phyloP scores from a whole-genome alignment of 1,140 invertebrate genomes.

The Drosophila kanapiae region DNA sequence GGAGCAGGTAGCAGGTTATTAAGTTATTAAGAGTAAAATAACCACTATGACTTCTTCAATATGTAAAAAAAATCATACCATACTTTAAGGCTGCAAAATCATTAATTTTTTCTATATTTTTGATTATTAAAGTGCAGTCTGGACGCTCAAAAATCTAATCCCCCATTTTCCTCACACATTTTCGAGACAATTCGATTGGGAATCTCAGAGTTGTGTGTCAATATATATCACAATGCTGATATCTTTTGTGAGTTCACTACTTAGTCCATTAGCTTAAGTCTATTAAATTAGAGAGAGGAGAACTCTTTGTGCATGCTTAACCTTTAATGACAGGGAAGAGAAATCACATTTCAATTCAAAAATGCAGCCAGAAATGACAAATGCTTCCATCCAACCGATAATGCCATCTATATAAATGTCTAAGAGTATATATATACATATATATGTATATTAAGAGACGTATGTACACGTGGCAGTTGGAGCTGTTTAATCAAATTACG shows the following conservation, averaged over 20 bases:
- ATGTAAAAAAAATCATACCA: not conserved
- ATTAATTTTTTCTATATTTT: not conserved
- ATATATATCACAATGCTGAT: constrained; percentile 5
- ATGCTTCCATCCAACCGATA: constrained; percentile 56
- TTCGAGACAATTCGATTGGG: not conserved
- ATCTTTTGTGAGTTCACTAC: not conserved
- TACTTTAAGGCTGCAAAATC: not conserved
- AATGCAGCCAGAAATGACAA: constrained; percentile 53
- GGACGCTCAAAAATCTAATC: not conserved
- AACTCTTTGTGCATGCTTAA: not conserved
- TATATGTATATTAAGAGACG: too few relatives aligned
- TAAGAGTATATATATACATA: constrained; percentile 1
- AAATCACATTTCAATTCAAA: constrained; percentile 7
- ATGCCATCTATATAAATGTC: constrained; percentile 20
- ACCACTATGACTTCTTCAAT: too few relatives aligned
- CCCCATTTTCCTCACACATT: too few relatives aligned
- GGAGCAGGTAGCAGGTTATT: too few relatives aligned
- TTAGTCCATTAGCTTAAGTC: constrained; percentile 56
- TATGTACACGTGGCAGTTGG: constrained; percentile 31
- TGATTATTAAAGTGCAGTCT: not conserved
- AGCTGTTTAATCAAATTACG: constrained; percentile 75
- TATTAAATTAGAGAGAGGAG: constrained; percentile 46
- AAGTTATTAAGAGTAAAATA: too few relatives aligned
- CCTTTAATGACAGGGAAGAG: constrained; percentile 11
- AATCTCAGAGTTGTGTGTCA: not conserved